Evolutionary conservation across 2,113 vertebrate genomes (phyloP).

Genomic region (Tapirus terrestris): DNA sequence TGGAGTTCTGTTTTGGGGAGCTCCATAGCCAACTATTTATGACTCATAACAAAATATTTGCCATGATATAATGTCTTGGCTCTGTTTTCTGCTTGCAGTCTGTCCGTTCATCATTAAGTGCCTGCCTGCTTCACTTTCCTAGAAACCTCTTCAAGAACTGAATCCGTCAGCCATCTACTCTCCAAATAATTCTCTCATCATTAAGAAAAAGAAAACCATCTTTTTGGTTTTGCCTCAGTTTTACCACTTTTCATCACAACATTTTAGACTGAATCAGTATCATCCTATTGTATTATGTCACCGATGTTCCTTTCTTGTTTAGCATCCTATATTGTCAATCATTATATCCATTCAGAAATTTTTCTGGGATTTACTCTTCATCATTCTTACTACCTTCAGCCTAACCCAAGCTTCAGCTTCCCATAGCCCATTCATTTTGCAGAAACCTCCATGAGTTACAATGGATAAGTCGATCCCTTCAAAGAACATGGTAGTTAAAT

Average conservation of each 20-base stretch:
- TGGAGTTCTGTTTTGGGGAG: background rate
- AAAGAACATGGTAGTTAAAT: background rate
- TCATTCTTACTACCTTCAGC: background rate
- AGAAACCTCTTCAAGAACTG: conserved; percentile 13
- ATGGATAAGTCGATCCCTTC: background rate
- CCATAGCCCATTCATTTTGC: background rate
- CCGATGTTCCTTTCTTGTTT: background rate
- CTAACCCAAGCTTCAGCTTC: background rate
- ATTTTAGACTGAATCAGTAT: background rate
- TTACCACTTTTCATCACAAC: background rate
- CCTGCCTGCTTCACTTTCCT: background rate
- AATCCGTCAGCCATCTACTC: background rate
- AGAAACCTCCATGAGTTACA: background rate
- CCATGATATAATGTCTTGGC: background rate
- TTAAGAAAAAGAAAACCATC: conserved; percentile 14
- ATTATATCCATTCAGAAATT: background rate
- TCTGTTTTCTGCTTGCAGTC: conserved; percentile 14
- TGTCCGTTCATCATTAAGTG: background rate
- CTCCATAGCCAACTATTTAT: background rate
- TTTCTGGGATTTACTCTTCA: background rate
- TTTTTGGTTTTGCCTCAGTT: background rate
- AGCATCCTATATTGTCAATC: background rate
- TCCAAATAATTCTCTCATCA: background rate
- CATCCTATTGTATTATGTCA: background rate
- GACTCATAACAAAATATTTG: background rate